Percentiles rank a stretch among this genome's conserved stretches.
These are phyloP conservation scores for Trachelipus rathkii DNA, from an alignment of 1,140 invertebrate genomes.

Conservation along the genomic window DNA sequence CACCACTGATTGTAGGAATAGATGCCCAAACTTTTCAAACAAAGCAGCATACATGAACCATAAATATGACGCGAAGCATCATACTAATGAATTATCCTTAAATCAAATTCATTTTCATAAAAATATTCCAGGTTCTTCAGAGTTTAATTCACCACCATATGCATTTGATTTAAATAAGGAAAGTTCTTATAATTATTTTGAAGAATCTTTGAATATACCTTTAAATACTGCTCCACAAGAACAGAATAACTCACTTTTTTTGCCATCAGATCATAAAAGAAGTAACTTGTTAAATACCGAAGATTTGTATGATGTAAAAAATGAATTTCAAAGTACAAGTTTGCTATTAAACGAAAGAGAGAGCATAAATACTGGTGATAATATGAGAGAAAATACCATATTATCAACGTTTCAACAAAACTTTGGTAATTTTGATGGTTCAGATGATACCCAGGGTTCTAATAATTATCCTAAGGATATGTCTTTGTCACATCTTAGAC, in stretches of 20 bases:
- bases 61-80: background rate
- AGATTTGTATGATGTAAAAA: background rate
- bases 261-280: background rate
- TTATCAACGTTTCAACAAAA: background rate
- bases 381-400: background rate
- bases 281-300: background rate
- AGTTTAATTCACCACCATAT: background rate
- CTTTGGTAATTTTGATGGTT: background rate
- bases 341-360: background rate
- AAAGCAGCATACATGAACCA: background rate
- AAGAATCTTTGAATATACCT: background rate
- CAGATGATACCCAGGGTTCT: background rate
- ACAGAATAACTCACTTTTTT: background rate
- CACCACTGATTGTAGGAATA: background rate
- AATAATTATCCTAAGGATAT: background rate
- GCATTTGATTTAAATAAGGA: background rate
- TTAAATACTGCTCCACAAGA: background rate
- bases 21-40: background rate
- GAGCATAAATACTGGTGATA: too few relatives aligned
- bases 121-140: background rate
- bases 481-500: background rate
- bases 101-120: background rate
- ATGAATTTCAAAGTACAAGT: background rate
- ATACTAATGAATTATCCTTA: background rate
- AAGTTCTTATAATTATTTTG: background rate